A percentile compares a stretch with the other conserved stretches of the same genome.
These are phyloP conservation scores for Dasyprocta punctata DNA, from an alignment of 2,113 vertebrate genomes.

Conservation along the genomic window DNA sequence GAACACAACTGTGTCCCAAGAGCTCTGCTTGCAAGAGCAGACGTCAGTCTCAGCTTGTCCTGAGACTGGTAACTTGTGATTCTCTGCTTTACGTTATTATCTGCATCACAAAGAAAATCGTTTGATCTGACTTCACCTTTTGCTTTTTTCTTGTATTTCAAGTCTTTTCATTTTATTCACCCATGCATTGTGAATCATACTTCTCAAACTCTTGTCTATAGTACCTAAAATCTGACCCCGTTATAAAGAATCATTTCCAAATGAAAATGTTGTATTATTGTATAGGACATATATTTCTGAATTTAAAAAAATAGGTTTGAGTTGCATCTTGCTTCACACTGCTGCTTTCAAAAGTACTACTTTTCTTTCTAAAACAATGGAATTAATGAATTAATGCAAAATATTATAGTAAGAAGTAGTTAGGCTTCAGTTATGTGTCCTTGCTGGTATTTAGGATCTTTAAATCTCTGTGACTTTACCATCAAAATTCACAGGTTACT, in stretches of 20 bases:
- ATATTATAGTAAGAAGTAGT: neutral
- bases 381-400: neutral
- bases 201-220: neutral
- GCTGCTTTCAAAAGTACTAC: neutral
- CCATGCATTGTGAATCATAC: neutral
- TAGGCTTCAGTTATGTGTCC: too few species aligned
- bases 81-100: neutral
- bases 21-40: neutral
- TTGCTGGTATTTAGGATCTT: neutral
- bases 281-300: neutral
- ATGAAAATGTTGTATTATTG: neutral
- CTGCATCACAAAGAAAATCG: neutral
- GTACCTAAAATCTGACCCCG: neutral
- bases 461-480: neutral
- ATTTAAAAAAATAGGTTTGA: neutral
- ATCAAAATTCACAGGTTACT: neutral
- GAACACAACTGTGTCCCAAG: neutral
- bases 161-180: neutral
- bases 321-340: neutral
- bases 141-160: neutral
- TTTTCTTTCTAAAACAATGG: neutral
- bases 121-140: neutral
- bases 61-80: neutral
- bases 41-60: neutral
- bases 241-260: neutral